phyloP scores from a whole-genome alignment of 2,888 invertebrate species.

The Lissocephala sabroskyi region DNA sequence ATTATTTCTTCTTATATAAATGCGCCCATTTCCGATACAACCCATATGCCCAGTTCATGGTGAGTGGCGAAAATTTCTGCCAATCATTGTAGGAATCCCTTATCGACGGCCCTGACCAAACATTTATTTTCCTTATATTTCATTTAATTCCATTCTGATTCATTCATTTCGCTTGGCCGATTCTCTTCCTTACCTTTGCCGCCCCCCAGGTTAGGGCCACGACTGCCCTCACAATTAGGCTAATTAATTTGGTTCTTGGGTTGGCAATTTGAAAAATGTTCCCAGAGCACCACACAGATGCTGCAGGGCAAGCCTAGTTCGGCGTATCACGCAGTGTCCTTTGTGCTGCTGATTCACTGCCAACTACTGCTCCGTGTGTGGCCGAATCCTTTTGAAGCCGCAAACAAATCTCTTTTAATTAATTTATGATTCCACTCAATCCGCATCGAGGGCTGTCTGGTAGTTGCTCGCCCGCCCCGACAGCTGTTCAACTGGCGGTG shows the following conservation, averaged over 20 bases:
- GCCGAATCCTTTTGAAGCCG: slow-evolving; percentile 67
- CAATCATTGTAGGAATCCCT: too few species aligned
- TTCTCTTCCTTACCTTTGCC: slow-evolving; percentile 1
- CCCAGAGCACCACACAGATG: slow-evolving; percentile 16
- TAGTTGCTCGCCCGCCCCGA: slow-evolving; percentile 14
- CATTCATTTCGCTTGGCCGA: slow-evolving; percentile 35
- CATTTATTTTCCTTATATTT: slow-evolving; percentile 49
- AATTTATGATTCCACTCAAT: slow-evolving; percentile 70
- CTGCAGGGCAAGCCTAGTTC: too few species aligned
- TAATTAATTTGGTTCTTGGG: slow-evolving; percentile 64
- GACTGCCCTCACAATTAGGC: slow-evolving; percentile 65
- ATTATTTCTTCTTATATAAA: too few species aligned
- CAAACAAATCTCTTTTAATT: slow-evolving; percentile 70
- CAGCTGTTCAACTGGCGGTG: not conserved
- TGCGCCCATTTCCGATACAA: too few species aligned
- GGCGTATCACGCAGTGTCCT: too few species aligned
- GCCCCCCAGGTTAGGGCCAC: too few species aligned
- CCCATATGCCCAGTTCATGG: too few species aligned
- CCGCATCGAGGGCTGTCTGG: slow-evolving; percentile 57
- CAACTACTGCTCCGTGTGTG: slow-evolving; percentile 34
- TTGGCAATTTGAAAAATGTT: slow-evolving; percentile 58
- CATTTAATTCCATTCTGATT: slow-evolving; percentile 32
- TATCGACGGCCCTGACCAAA: slow-evolving; percentile 27
- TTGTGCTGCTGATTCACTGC: too few species aligned
- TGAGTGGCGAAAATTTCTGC: too few species aligned